Evolutionary conservation across 2,113 vertebrate species (phyloP).

Genomic region (Sterrhoptilus dennistouni): DNA sequence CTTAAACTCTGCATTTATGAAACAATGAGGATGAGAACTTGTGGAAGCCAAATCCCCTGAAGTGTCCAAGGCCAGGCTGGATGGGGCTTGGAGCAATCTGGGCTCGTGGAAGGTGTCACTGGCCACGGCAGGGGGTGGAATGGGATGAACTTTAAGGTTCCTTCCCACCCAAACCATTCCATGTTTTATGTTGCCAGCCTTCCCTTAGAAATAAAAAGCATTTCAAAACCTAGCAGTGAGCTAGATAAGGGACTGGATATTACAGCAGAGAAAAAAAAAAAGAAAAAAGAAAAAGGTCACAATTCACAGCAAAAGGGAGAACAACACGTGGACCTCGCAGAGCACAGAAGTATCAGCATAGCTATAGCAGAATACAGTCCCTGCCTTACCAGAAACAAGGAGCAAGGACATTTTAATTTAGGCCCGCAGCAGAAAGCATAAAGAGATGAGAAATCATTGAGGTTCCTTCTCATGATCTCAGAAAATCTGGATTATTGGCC

Average conservation of each 20-base stretch:
- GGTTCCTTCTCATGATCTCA: not conserved
- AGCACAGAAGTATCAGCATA: not conserved
- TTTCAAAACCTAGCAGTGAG: not conserved
- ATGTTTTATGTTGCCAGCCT: not conserved
- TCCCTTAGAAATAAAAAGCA: not conserved
- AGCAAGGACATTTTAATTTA: not conserved
- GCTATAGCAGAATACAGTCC: not conserved
- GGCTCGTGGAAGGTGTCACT: not conserved
- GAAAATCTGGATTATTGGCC: not conserved
- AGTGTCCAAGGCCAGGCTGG: not conserved
- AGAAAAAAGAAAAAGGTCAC: too few species aligned
- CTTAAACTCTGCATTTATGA: not conserved
- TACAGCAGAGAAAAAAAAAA: not conserved
- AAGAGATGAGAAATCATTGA: not conserved
- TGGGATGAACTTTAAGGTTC: not conserved
- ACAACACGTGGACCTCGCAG: fast-evolving
- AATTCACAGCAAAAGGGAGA: not conserved
- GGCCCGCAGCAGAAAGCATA: not conserved
- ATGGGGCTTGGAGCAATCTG: not conserved
- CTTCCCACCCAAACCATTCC: not conserved
- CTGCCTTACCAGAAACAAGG: not conserved
- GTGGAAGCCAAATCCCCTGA: too few species aligned
- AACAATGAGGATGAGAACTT: not conserved
- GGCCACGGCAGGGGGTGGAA: not conserved
- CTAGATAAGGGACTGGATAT: not conserved